Evolutionary conservation across 2,797 vertebrate genomes (phyloP).

Genomic region (Gastrophryne carolinensis): DNA sequence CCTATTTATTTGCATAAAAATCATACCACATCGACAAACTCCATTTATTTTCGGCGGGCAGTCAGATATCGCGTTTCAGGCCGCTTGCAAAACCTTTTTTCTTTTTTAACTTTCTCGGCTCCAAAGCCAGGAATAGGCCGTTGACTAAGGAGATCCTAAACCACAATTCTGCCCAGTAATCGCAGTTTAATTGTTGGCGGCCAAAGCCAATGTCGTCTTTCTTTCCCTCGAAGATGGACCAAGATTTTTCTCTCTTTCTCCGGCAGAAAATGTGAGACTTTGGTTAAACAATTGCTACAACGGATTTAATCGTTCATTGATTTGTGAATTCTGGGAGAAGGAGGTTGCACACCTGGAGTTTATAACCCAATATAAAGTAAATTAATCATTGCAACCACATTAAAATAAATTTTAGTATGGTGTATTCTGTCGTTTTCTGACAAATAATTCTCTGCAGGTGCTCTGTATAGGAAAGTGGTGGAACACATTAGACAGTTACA

Average conservation of each 20-base stretch:
- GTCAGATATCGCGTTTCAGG: conserved; percentile 29
- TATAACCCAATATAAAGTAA: conserved; percentile 9
- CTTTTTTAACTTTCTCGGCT: conserved; percentile 20
- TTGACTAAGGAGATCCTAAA: neutral
- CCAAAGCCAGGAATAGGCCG: neutral
- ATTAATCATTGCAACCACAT: conserved; percentile 27
- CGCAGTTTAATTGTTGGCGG: neutral
- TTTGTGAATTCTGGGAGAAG: neutral
- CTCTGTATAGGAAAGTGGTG: neutral
- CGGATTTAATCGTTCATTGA: neutral
- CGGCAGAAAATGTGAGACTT: neutral
- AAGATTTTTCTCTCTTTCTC: neutral
- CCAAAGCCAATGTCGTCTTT: neutral
- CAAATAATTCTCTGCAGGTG: conserved; percentile 33
- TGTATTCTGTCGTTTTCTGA: neutral
- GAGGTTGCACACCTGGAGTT: neutral
- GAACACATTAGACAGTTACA: conserved; percentile 22
- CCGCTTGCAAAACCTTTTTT: too few species aligned
- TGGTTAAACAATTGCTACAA: neutral
- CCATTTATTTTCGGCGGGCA: conserved; percentile 30
- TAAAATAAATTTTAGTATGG: conserved; percentile 12
- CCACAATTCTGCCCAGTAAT: neutral
- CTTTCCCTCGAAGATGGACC: neutral
- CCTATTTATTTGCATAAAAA: conserved; percentile 50
- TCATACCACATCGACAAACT: conserved; percentile 42